Conservation (phyloP, 2,113 vertebrate genomes). For the Chauna torquata region DNA sequence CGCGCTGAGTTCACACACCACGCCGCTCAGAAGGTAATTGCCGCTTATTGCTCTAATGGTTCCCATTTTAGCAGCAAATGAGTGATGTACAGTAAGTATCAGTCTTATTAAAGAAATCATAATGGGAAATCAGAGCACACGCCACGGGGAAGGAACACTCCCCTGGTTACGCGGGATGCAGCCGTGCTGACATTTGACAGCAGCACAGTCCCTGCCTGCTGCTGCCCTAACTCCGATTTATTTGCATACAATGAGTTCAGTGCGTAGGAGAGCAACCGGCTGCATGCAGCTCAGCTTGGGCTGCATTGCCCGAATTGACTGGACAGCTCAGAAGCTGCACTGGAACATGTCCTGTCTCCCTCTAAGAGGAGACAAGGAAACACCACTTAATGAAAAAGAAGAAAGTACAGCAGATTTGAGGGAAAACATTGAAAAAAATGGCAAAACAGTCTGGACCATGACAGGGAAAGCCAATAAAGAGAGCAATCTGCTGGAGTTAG, state of each 20-base stretch:
- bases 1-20: background rate
- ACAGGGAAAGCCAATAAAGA: background rate
- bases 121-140: conserved; percentile 52
- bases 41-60: conserved; percentile 50
- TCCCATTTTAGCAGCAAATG: conserved; percentile 69
- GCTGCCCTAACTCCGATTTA: background rate
- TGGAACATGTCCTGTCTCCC: background rate
- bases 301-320: background rate
- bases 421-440: background rate
- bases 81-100: conserved; percentile 32
- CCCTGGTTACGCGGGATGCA: background rate
- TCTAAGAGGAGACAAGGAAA: background rate
- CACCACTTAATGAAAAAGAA: background rate
- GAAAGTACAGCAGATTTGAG: background rate
- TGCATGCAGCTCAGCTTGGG: background rate
- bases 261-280: background rate
- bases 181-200: background rate
- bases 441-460: background rate
- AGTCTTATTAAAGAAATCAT: conserved; percentile 64
- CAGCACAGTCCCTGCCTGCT: background rate
- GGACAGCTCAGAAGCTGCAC: background rate
- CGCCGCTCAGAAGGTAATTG: conserved; percentile 2
- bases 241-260: background rate
- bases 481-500: background rate
- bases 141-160: conserved; percentile 8